phyloP scores from a whole-genome alignment of 2,888 invertebrate genomes.

The Campopleginae sp. region DNA sequence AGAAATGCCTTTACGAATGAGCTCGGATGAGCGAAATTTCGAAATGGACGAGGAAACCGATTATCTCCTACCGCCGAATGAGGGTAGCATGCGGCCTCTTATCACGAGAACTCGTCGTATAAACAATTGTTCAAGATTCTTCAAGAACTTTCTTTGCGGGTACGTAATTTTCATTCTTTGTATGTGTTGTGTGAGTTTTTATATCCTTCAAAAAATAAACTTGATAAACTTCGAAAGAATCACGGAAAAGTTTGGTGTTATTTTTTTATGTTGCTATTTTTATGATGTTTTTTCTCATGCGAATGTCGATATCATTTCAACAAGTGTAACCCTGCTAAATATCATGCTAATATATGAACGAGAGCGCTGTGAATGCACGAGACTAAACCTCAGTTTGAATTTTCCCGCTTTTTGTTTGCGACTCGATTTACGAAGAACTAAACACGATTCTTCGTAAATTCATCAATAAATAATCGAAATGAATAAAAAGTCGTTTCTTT shows the following conservation, averaged over 20 bases:
- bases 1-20: slow-evolving; percentile 82
- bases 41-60: slow-evolving; percentile 84
- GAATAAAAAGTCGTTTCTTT: background rate
- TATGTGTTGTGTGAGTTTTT: background rate
- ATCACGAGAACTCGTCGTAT: slow-evolving; percentile 77
- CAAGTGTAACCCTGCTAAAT: background rate
- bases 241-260: background rate
- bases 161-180: slow-evolving; percentile 71
- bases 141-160: slow-evolving; percentile 80
- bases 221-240: background rate
- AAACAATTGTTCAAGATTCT: slow-evolving; percentile 78
- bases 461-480: background rate
- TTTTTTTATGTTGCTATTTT: background rate
- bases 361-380: background rate
- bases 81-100: slow-evolving; percentile 79
- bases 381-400: background rate
- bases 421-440: background rate
- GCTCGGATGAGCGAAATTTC: slow-evolving; percentile 82
- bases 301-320: background rate
- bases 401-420: background rate
- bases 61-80: slow-evolving; percentile 81
- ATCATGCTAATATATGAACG: background rate
- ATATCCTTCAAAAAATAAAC: background rate
- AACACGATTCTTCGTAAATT: background rate
- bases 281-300: background rate